Evolutionary conservation across 2,113 vertebrate species (phyloP).

Genomic region (Nyctibius bracteatus): DNA sequence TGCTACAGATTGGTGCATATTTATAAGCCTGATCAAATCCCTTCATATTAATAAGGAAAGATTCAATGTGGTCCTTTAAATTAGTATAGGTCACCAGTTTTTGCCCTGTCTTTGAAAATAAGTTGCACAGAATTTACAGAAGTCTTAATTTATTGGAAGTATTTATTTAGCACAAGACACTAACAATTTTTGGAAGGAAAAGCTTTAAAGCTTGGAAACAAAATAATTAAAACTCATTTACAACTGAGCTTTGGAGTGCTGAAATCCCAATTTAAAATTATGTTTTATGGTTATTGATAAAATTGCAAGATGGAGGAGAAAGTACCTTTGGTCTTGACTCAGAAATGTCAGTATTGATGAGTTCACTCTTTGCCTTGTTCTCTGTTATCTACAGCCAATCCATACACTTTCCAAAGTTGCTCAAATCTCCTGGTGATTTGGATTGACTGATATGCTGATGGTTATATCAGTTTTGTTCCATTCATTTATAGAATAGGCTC

Average conservation of each 20-base stretch:
- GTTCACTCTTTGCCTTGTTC: not conserved
- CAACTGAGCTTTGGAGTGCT: constrained; percentile 5
- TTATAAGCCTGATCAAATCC: not conserved
- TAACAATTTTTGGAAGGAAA: constrained; percentile 9
- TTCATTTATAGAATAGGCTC: not conserved
- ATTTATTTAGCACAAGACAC: constrained; percentile 3
- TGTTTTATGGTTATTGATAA: constrained; percentile 54
- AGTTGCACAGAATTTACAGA: not conserved
- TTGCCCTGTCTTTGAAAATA: not conserved
- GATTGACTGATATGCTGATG: not conserved
- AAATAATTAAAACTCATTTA: constrained; percentile 63
- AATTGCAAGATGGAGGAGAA: not conserved
- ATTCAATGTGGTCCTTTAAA: not conserved
- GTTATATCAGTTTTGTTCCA: not conserved
- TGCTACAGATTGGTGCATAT: not conserved
- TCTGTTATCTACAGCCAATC: not conserved
- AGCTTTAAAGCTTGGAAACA: constrained; percentile 33
- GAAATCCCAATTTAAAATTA: constrained; percentile 40
- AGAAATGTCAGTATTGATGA: not conserved
- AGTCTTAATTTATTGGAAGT: not conserved
- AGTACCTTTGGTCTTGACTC: not conserved
- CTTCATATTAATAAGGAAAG: not conserved
- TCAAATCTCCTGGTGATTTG: not conserved
- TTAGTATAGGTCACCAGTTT: not conserved
- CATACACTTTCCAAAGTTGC: not conserved